Percentiles rank a stretch among this genome's conserved stretches.
Evolutionary conservation across 2,888 invertebrate genomes (phyloP).

Genomic region (Eilema depressum): DNA sequence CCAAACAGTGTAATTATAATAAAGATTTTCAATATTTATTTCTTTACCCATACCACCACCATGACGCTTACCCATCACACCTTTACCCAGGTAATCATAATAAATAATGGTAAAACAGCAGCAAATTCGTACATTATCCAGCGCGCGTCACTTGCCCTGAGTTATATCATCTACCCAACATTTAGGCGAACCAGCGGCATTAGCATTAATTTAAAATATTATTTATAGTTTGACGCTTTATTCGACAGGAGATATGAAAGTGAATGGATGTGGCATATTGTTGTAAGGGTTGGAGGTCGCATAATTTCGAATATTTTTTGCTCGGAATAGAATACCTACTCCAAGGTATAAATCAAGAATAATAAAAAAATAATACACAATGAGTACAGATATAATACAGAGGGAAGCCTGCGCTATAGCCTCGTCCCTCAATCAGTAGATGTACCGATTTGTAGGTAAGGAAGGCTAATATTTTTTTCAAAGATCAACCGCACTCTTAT

Average conservation of each 20-base stretch:
- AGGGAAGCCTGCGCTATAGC: too few species aligned
- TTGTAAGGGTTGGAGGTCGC: too few species aligned
- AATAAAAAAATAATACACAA: too few species aligned
- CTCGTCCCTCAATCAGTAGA: too few species aligned
- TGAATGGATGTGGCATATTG: conserved; percentile 49
- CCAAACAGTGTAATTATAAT: too few species aligned
- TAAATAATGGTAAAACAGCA: conserved; percentile 72
- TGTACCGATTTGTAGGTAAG: too few species aligned
- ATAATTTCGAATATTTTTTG: neutral
- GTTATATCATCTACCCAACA: conserved; percentile 81
- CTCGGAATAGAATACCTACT: too few species aligned
- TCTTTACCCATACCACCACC: neutral
- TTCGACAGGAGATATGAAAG: conserved; percentile 52
- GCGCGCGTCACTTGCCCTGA: conserved; percentile 72
- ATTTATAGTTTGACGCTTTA: conserved; percentile 82
- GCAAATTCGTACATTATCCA: conserved; percentile 78
- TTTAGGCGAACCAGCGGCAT: conserved; percentile 80
- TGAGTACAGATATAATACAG: too few species aligned
- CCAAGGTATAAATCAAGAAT: too few species aligned
- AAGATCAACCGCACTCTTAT: too few species aligned
- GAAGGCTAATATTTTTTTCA: too few species aligned
- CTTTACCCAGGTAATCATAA: conserved; percentile 76
- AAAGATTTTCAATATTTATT: too few species aligned
- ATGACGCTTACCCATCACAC: conserved; percentile 70
- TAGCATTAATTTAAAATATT: conserved; percentile 87